phyloP scores from a whole-genome alignment of 1,140 invertebrate species.

The Lamellibrachia luymesi region DNA sequence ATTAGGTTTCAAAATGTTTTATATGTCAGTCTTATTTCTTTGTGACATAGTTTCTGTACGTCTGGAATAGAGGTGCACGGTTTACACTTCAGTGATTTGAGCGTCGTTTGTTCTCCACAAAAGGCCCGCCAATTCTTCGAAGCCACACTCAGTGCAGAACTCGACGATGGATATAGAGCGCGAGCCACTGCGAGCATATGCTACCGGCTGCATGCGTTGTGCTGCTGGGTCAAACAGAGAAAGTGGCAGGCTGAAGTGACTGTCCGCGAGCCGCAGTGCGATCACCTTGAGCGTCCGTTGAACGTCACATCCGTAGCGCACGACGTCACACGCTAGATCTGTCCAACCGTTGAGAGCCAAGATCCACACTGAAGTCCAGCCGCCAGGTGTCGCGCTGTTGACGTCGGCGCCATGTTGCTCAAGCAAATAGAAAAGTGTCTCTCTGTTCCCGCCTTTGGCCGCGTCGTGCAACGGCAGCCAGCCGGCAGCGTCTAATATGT shows the following conservation, averaged over 20 bases:
- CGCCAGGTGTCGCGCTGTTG: background rate
- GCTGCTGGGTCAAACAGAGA: background rate
- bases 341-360: background rate
- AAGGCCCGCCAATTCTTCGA: background rate
- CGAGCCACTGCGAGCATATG: background rate
- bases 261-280: background rate
- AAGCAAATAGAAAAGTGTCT: background rate
- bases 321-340: background rate
- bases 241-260: background rate
- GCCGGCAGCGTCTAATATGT: background rate
- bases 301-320: background rate
- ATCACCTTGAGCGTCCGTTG: background rate
- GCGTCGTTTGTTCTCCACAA: background rate
- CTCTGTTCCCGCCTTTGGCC: background rate
- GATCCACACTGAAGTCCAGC: background rate
- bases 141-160: background rate
- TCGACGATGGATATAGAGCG: background rate
- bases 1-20: too few species aligned
- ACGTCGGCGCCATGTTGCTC: background rate
- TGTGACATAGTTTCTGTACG: too few species aligned
- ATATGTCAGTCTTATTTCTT: too few species aligned
- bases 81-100: too few species aligned
- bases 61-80: too few species aligned
- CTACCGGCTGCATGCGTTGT: background rate
- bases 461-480: background rate